Evolutionary conservation across 2,888 invertebrate species (phyloP), one percentile per base, ranked within the genome.

Genomic region (Patella pellucida): DNA sequence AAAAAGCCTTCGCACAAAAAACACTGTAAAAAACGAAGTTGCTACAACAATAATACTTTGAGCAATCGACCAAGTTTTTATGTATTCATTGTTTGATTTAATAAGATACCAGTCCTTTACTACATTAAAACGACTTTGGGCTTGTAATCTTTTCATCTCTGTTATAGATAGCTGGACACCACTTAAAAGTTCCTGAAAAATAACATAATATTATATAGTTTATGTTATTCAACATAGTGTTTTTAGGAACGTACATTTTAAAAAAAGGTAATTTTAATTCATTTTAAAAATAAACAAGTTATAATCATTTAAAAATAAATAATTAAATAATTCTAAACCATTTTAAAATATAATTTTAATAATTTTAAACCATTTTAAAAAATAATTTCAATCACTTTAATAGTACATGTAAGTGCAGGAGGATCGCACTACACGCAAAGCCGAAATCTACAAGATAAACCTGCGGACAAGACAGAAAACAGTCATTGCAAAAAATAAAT

Each of bases 1-100:
- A 89, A 98, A 98, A 15, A 98, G 92, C 92, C 96, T 96, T 81
- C 96, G 93, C 16, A 98, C 95, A 90, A 97, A 97, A 90, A 94
- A 96, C 1, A 97, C 96, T 91, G 96, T 96, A 71, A 95, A 89
- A 1, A 94, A 93, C 14, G 95, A 95, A 0, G 97, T 95, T 1
- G 94, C 93, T 71, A 95, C 92, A 80, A 98, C 95, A 1, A 97
- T 95, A 50, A 95, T 76, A 82, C 97, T 96, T 92, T 97, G 97
- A 72, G 95, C 93, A 3, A 97, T 85, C 0, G 98, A 97, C 96
- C 97, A 97, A 78, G 94, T 94, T 79, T 95, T 93, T n/a, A 98
- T 95, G 78, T 85, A 86, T 9, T 67, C 71, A 69, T 85, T 83
- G 76, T 87, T 88, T 11, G 81, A 81, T 0, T 69, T 76, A 11